Base-by-base conservation (phyloP, 1,140 invertebrate species). In the Delia radicum region DNA sequence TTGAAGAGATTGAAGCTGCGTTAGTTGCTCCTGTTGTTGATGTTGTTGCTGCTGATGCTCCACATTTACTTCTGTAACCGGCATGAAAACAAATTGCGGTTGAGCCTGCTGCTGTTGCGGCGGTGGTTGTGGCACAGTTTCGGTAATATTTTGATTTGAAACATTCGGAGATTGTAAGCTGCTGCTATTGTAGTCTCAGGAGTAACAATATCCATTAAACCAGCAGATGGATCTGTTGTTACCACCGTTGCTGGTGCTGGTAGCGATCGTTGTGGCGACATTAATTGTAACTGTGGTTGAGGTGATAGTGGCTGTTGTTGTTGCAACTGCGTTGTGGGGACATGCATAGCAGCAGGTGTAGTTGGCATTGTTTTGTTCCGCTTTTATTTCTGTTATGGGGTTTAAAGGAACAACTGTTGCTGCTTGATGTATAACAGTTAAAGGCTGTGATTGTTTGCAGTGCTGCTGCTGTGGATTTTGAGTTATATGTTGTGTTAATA, bases 201-300 rank as follows among this genome's bases (percentile, higher is more conserved):
- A 6, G 65, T 33, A 7, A 69, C n/a, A 33, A 18, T 55, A 3
- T 55, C 48, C 18, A 55, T 18, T 21, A 18, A 6, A 55, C 18
- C 48, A 55, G 15, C 5, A 18, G 48, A 21, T 21, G 3, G 4
- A 6, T 33, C n/a, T 55, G 48, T 6, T 15, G 42, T 15, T 18
- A 55, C 48, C 3, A 21, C 8, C 18, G 15, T 55, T 21, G 48
- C 3, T 55, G 15, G n/a, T 2, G 5, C n/a, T 55, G 18, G 48
- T 4, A n/a, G 6, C 31, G 65, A 7, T 69, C 37, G 65, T 69
- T 15, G 78, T 61, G 27, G 80, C 29, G 2, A 81, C 42, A 12
- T 77, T 74, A 3, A 76, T n/a, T 8, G 79, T 29, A 62, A 27
- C 6, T 29, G 27, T 18, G 2, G 7, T 3, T 28, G 48, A n/a